Percentiles rank a stretch among this genome's conserved stretches.
phyloP scores from a whole-genome alignment of 2,113 vertebrate species.

The Ptilonorhynchus violaceus region DNA sequence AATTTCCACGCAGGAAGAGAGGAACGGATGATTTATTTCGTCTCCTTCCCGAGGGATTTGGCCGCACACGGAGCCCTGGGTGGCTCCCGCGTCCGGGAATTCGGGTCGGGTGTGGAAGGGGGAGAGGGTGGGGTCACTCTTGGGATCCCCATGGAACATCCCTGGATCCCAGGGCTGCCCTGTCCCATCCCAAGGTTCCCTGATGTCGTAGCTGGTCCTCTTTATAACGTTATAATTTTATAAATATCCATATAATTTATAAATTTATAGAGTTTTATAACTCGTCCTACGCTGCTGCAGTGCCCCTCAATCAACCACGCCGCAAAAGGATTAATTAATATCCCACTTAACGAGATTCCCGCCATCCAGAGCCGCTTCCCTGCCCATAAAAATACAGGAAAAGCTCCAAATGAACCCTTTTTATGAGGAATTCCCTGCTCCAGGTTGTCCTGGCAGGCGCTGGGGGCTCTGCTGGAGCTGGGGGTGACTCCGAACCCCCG shows the following conservation, averaged over 20 bases:
- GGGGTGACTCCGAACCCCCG: background rate
- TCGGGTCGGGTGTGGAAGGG: fast-evolving
- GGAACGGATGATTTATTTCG: fast-evolving
- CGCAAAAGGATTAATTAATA: background rate
- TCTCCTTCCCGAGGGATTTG: background rate
- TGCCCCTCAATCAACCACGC: background rate
- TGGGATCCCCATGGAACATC: background rate
- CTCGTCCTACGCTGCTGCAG: background rate
- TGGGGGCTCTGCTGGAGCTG: background rate
- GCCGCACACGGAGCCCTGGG: background rate
- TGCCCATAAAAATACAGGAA: fast-evolving
- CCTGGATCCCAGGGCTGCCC: background rate
- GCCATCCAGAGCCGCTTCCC: background rate
- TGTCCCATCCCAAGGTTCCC: background rate
- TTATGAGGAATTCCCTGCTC: background rate
- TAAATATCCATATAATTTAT: no score
- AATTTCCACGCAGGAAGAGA: background rate
- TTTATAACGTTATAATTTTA: no score
- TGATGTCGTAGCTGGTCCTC: fast-evolving
- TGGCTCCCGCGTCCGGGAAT: fast-evolving
- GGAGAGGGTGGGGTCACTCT: background rate
- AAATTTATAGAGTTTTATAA: fast-evolving
- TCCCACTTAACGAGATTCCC: background rate
- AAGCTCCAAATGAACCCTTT: background rate
- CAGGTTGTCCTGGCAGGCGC: background rate